Evolutionary conservation across 92 coral and sea anemone genomes (phyloP), one percentile per base, ranked within the genome.

Genomic region (Porites cylindrica): DNA sequence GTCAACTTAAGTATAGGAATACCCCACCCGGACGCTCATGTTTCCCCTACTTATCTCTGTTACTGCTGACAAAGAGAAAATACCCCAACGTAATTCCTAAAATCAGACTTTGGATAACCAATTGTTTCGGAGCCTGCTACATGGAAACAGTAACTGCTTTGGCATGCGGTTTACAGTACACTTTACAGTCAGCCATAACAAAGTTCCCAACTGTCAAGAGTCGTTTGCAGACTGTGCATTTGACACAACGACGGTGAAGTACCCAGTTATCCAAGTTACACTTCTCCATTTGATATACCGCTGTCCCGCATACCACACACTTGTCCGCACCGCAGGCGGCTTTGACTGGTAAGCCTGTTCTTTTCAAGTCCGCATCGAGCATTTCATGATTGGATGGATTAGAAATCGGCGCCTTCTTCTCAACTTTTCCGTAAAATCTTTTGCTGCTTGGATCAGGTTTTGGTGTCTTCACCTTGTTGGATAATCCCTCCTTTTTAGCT

Each of bases 231-330:
- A 95, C 98, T 5, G 95, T 63, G 77, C 99, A 97, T 29, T 94
- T 94, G 81, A 97, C 91, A 89, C 99, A 97, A 59, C 92, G 90
- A 19, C 94, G 86, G 87, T 97, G 99, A 63, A 97, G 80, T 51
- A 97, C 94, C 16, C 93, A 87, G 82, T 91, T 93, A 82, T 97
- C 95, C 76, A 97, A 96, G 82, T 91, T 97, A 69, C 96, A 97
- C 76, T 96, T 97, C 83, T 97, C 99, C 93, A 93, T 95, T 86
- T 95, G 99, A 74, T 95, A 97, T 18, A 95, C 99, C 47, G 93
- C 95, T 52, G 91, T 92, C 3, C 94, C 96, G 76, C 99, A 97
- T 12, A 97, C 96, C 47, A 89, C 95, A 85, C 99, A 97, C 75
- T 92, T 95, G 26, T 97, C 98, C 23, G 82, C 47, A 38, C 47